phyloP scores from a whole-genome alignment of 2,797 vertebrate species.

The Petrocephalus schoutedeni region DNA sequence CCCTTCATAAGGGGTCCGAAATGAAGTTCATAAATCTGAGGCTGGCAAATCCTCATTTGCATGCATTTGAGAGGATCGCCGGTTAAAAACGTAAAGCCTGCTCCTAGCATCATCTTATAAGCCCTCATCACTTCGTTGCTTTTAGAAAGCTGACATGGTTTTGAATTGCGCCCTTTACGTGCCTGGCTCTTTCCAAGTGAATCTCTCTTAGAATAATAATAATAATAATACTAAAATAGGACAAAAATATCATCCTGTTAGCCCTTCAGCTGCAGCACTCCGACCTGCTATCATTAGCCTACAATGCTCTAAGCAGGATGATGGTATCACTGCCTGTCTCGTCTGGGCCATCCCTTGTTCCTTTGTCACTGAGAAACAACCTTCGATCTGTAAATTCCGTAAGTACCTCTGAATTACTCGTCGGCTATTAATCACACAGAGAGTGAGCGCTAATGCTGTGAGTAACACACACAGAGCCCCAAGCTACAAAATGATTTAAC shows the following conservation, averaged over 20 bases:
- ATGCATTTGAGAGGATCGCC: slow-evolving; percentile 29
- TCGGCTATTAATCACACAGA: slow-evolving; percentile 4
- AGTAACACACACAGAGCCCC: not conserved
- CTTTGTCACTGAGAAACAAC: not conserved
- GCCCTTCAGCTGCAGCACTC: not conserved
- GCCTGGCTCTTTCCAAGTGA: slow-evolving; percentile 26
- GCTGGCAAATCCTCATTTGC: slow-evolving; percentile 27
- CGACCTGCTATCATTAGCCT: not conserved
- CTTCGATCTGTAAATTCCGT: not conserved
- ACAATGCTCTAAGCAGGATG: slow-evolving; percentile 9
- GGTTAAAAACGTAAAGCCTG: slow-evolving; percentile 41
- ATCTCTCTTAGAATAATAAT: slow-evolving; percentile 22
- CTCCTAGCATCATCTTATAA: slow-evolving; percentile 36
- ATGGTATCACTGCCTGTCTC: slow-evolving; percentile 13
- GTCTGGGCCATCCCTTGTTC: not conserved
- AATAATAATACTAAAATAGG: not conserved
- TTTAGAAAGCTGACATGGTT: slow-evolving; percentile 39
- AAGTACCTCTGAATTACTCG: slow-evolving; percentile 14
- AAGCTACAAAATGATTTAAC: not conserved
- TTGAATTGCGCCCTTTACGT: slow-evolving; percentile 33
- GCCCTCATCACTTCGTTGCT: slow-evolving; percentile 36
- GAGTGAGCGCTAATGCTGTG: not conserved
- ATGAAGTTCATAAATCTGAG: not conserved
- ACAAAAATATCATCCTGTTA: not conserved
- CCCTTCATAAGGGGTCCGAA: not conserved